These are phyloP conservation scores for Passerina amoena DNA, from an alignment of 2,113 vertebrate genomes.

Conservation along the genomic window DNA sequence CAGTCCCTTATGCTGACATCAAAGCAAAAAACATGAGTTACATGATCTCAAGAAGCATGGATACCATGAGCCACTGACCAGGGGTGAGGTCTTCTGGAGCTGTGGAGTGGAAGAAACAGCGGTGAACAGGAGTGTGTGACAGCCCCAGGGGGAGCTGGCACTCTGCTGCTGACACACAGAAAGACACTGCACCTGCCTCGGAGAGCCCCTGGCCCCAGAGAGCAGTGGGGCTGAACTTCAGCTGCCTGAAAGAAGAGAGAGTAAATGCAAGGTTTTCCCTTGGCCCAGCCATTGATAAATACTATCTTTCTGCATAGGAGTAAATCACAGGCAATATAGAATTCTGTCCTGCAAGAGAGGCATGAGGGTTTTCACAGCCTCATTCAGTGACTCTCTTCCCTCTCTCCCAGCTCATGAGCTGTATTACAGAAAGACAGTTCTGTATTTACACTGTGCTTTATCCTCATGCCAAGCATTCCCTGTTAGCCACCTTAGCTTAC, in stretches of 20 bases:
- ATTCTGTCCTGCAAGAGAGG: neutral
- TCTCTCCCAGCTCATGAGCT: neutral
- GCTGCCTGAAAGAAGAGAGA: neutral
- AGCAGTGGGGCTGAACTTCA: neutral
- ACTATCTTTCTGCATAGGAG: neutral
- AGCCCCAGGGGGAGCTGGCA: neutral
- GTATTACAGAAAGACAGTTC: neutral
- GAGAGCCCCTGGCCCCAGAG: neutral
- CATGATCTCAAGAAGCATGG: neutral
- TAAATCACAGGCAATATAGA: neutral
- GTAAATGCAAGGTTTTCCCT: neutral
- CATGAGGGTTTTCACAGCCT: neutral
- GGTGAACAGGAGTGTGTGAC: rapidly evolving
- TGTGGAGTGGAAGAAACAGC: neutral
- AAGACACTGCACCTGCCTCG: neutral
- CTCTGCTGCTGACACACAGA: neutral
- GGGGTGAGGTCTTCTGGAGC: neutral
- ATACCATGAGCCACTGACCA: neutral
- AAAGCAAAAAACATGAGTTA: neutral
- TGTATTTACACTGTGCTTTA: neutral
- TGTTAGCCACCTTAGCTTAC: neutral
- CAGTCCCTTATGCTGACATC: neutral
- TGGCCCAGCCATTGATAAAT: neutral
- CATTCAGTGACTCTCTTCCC: neutral
- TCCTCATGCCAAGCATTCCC: neutral